Evolutionary conservation across 2,113 vertebrate genomes (phyloP).

Genomic region (Bettongia penicillata): DNA sequence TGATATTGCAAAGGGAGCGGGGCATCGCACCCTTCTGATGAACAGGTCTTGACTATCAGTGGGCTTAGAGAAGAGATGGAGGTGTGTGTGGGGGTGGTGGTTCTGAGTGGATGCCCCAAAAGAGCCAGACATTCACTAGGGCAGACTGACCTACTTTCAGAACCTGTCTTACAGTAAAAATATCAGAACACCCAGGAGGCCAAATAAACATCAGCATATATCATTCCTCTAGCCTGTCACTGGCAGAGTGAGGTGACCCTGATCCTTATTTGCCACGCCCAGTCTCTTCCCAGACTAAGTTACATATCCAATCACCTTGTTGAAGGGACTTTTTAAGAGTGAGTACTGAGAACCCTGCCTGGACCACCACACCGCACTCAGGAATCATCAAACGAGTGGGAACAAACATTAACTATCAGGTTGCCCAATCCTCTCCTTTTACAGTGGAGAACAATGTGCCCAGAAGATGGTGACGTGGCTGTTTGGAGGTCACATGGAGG

Average conservation of each 20-base stretch:
- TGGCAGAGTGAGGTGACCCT: background rate
- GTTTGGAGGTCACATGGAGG: background rate
- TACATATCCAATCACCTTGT: background rate
- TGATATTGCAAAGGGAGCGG: background rate
- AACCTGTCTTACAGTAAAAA: background rate
- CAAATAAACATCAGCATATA: background rate
- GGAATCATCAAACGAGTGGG: background rate
- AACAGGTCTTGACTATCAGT: constrained; percentile 16
- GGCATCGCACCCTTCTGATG: constrained; percentile 8
- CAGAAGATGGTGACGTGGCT: background rate
- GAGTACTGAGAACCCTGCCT: background rate
- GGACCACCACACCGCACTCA: background rate
- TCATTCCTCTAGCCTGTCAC: background rate
- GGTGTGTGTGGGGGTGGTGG: background rate
- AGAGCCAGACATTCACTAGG: background rate
- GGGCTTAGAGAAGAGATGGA: background rate
- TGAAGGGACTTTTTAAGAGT: background rate
- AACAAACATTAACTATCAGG: background rate
- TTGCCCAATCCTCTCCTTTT: too few species aligned
- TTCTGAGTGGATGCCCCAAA: background rate
- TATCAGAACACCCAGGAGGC: background rate
- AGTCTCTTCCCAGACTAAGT: background rate
- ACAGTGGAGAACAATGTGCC: background rate
- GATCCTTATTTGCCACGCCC: background rate
- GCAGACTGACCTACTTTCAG: background rate